Percentiles rank a stretch among this genome's conserved stretches.
Conservation (phyloP, 30 jellyfish, hydroid and myxozoan genomes). For the Rhopilema esculentum region DNA sequence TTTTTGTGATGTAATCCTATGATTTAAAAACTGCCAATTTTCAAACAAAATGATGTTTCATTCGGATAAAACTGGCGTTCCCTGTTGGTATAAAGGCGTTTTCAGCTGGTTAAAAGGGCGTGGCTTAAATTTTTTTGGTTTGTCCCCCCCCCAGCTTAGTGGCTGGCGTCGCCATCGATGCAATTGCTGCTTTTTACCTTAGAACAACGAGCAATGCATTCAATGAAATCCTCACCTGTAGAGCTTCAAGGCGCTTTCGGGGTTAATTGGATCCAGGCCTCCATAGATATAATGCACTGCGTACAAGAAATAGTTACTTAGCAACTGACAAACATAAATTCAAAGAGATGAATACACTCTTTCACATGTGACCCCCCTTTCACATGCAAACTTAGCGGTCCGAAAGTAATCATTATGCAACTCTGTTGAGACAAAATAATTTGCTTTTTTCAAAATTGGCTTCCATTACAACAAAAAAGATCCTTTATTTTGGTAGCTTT, state of each 20-base stretch:
- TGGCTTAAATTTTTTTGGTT: too few species aligned
- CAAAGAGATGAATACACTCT: not conserved
- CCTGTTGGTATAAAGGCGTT: too few species aligned
- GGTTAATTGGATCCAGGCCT: slow-evolving; percentile 77
- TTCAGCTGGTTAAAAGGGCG: too few species aligned
- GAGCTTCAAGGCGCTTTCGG: slow-evolving; percentile 42
- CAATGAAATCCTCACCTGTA: slow-evolving; percentile 45
- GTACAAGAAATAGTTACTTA: not conserved
- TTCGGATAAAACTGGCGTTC: too few species aligned
- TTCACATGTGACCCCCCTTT: too few species aligned
- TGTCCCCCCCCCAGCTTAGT: too few species aligned
- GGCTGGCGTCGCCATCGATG: not conserved
- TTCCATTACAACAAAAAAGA: too few species aligned
- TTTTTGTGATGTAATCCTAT: too few species aligned
- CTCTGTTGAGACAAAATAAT: not conserved
- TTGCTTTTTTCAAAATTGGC: not conserved
- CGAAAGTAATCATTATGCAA: not conserved
- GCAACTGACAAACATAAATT: not conserved
- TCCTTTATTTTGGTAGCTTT: too few species aligned
- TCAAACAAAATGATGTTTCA: too few species aligned
- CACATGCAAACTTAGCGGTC: not conserved
- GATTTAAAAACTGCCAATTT: too few species aligned
- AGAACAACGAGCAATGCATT: not conserved
- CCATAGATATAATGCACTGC: slow-evolving; percentile 90
- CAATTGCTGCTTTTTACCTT: not conserved